These are phyloP conservation scores for Polypedilum pembai DNA, from an alignment of 1,140 invertebrate genomes.

Conservation along the genomic window DNA sequence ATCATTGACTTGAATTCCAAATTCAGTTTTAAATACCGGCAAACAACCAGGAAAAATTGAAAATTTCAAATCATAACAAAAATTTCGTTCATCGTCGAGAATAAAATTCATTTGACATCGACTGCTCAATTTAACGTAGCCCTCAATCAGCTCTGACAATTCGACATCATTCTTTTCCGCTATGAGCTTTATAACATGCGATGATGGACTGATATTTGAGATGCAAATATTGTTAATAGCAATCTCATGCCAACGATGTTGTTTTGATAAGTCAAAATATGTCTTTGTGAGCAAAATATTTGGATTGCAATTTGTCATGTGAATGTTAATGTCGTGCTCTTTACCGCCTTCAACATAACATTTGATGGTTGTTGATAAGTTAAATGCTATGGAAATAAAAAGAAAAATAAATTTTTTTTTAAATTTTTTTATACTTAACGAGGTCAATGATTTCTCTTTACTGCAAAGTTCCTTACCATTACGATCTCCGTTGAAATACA, in stretches of 20 bases:
- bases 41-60: background rate
- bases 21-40: background rate
- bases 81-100: background rate
- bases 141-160: background rate
- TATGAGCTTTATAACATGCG: background rate
- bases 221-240: background rate
- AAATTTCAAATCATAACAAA: background rate
- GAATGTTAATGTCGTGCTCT: background rate
- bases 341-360: background rate
- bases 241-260: background rate
- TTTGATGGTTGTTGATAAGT: background rate
- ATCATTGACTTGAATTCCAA: background rate
- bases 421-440: background rate
- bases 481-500: background rate
- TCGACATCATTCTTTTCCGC: background rate
- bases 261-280: background rate
- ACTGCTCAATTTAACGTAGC: background rate
- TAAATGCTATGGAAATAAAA: background rate
- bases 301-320: conserved; percentile 1
- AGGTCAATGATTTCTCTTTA: background rate
- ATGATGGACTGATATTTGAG: background rate
- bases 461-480: background rate
- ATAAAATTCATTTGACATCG: background rate
- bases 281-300: background rate
- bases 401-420: background rate